A percentile compares a stretch with the other conserved stretches of the same genome.
Conservation (phyloP, 2,888 invertebrate genomes). For the Acanthosepion lycidas region DNA sequence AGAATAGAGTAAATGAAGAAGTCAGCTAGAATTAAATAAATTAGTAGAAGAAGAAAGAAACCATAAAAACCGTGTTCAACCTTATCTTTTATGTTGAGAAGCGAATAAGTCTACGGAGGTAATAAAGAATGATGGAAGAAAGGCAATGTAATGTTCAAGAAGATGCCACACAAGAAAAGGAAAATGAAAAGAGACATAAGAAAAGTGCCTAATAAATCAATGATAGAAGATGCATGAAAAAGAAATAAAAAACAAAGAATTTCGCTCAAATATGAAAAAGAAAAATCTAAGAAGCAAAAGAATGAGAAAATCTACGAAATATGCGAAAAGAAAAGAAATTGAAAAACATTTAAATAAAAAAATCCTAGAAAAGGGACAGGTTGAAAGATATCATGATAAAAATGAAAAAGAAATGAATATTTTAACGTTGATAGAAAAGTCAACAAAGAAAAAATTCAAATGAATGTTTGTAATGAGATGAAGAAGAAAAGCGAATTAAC, state of each 20-base stretch:
- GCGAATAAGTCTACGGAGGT: too few species aligned
- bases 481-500: background rate
- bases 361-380: background rate
- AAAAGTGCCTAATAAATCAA: too few species aligned
- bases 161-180: too few species aligned
- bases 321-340: background rate
- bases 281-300: background rate
- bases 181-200: too few species aligned
- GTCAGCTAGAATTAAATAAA: too few species aligned
- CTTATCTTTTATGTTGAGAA: too few species aligned
- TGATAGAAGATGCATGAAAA: background rate
- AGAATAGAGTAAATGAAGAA: too few species aligned
- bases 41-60: too few species aligned
- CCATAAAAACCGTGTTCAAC: too few species aligned
- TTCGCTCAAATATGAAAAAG: background rate
- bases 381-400: background rate
- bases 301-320: background rate
- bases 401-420: background rate
- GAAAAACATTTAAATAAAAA: background rate
- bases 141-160: too few species aligned
- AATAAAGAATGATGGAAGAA: too few species aligned
- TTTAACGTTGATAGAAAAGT: background rate
- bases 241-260: background rate
- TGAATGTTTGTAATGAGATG: background rate
- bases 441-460: background rate